phyloP scores from a whole-genome alignment of 2,888 invertebrate genomes.

The Philaethria dido region DNA sequence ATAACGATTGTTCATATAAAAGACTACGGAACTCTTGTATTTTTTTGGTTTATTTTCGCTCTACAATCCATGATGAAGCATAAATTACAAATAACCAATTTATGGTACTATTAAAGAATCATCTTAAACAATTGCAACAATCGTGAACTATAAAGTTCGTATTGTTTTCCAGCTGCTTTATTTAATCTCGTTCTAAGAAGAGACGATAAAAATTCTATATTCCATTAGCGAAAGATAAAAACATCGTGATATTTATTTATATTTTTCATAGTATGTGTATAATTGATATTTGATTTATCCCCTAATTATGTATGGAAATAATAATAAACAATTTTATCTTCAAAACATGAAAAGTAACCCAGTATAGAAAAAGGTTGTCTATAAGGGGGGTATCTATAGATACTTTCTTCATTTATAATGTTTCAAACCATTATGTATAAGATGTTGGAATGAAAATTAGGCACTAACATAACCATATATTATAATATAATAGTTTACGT shows the following conservation, averaged over 20 bases:
- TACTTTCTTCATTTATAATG: too few species aligned
- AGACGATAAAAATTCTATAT: conserved; percentile 16
- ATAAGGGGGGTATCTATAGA: too few species aligned
- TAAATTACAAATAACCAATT: conserved; percentile 9
- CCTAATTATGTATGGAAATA: not conserved
- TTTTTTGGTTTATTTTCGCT: not conserved
- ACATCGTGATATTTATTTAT: not conserved
- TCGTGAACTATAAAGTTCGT: conserved; percentile 30
- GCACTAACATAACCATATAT: too few species aligned
- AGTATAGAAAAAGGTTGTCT: too few species aligned
- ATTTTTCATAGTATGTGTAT: not conserved
- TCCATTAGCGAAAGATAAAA: conserved; percentile 8
- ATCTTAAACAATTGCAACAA: conserved; percentile 24
- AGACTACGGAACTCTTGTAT: not conserved
- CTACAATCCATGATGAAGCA: not conserved
- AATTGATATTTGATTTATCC: not conserved
- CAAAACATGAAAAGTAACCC: not conserved
- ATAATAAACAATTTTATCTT: not conserved
- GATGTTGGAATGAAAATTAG: too few species aligned
- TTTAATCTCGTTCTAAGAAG: conserved; percentile 12
- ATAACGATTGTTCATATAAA: too few species aligned
- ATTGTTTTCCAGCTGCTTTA: conserved; percentile 20
- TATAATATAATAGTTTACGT: too few species aligned
- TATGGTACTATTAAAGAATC: conserved; percentile 12
- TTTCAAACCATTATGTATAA: too few species aligned